phyloP scores from a whole-genome alignment of 1,140 invertebrate species.

The Drosophila prosaltans region DNA sequence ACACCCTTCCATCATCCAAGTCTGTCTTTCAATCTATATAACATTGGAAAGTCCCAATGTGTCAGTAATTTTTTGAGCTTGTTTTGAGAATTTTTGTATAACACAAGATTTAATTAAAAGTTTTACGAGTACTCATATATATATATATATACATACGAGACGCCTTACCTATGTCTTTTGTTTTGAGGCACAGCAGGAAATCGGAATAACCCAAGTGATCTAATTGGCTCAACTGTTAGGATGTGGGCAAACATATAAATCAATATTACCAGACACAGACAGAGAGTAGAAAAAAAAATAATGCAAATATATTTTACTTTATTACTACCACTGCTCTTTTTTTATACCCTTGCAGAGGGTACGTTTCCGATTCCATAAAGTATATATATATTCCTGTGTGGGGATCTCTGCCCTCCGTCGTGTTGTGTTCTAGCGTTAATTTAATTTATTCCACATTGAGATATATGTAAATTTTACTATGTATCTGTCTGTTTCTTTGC shows the following conservation, averaged over 20 bases:
- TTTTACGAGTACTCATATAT: slow-evolving; percentile 53
- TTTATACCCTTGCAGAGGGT: slow-evolving; percentile 13
- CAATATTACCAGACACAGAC: slow-evolving; percentile 4
- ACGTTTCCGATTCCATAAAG: too few species aligned
- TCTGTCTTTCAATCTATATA: background rate
- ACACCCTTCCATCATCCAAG: too few species aligned
- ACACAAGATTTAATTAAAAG: slow-evolving; percentile 74
- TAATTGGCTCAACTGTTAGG: slow-evolving; percentile 67
- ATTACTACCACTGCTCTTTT: slow-evolving; percentile 24
- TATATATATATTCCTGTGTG: background rate
- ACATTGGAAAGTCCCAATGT: slow-evolving; percentile 67
- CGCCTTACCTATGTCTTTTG: slow-evolving; percentile 37
- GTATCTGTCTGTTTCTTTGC: slow-evolving; percentile 23
- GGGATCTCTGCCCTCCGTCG: slow-evolving; percentile 23
- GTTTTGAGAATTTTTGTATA: slow-evolving; percentile 43
- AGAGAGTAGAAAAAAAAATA: slow-evolving; percentile 8
- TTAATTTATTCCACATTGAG: slow-evolving; percentile 78
- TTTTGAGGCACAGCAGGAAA: slow-evolving; percentile 68
- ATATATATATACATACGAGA: slow-evolving; percentile 11
- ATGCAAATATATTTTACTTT: slow-evolving; percentile 48
- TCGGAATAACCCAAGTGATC: slow-evolving; percentile 78
- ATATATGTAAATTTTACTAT: slow-evolving; percentile 59
- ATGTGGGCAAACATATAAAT: slow-evolving; percentile 45
- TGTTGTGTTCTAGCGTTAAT: slow-evolving; percentile 79
- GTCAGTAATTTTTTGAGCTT: slow-evolving; percentile 47